phyloP scores from a whole-genome alignment of 2,797 vertebrate species.

The Sebastes minor region DNA sequence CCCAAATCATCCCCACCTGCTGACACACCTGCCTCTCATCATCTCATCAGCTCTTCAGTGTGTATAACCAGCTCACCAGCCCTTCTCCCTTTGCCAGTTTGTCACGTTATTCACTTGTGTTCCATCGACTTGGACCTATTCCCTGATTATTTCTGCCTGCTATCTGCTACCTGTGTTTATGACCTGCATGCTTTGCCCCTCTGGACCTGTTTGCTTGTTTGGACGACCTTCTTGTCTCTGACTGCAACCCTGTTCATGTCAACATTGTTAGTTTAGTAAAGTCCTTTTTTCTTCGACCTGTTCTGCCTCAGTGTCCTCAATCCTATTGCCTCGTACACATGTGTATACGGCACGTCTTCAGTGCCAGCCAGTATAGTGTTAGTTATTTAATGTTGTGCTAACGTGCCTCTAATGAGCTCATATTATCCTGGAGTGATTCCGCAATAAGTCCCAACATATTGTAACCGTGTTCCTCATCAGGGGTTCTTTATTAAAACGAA shows the following conservation, averaged over 20 bases:
- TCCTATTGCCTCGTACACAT: background rate
- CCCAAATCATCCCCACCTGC: background rate
- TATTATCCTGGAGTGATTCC: conserved; percentile 1
- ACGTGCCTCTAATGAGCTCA: conserved; percentile 34
- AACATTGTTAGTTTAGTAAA: background rate
- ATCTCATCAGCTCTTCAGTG: no score
- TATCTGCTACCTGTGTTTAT: background rate
- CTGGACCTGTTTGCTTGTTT: background rate
- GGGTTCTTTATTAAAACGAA: conserved; percentile 35
- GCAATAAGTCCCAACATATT: conserved; percentile 5
- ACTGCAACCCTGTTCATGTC: background rate
- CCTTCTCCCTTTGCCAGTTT: no score
- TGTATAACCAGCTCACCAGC: no score
- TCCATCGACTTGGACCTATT: background rate
- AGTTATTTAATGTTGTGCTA: background rate
- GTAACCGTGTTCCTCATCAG: conserved; percentile 22
- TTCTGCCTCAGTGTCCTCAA: background rate
- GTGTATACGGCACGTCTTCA: background rate
- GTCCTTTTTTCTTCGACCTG: background rate
- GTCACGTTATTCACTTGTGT: no score
- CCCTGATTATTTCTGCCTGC: background rate
- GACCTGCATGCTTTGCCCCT: background rate
- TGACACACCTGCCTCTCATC: background rate
- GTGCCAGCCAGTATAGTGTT: background rate
- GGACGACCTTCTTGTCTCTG: background rate